Evolutionary conservation across 1,140 invertebrate genomes (phyloP), one percentile per base, ranked within the genome.

Genomic region (Drosophila sechellia): DNA sequence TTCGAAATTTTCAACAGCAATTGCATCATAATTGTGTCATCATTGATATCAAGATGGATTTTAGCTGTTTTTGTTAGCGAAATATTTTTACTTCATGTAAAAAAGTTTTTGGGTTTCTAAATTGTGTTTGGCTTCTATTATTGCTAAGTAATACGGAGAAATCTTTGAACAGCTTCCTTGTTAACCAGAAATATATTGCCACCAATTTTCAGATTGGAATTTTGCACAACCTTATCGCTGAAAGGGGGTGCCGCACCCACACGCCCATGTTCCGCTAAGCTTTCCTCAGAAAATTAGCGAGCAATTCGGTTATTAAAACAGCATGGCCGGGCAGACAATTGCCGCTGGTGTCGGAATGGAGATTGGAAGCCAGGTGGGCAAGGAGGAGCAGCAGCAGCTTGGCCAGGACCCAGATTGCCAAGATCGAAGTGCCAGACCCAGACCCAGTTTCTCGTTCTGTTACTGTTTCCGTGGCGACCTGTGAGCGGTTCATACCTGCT

Each of bases 231-330:
- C 45, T 13, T 65, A 77, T 68, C 76, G 39, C 59, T 59, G 59
- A 27, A 27, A 4, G 17, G 15, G 15, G 45, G n/a, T 22, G 48
- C 42, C 40, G 54, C 66, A 71, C 79, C 79, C 75, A 78, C 65
- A 66, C 48, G 66, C 66, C 77, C 12, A 40, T 74, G 61, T 53
- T 39, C 12, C 12, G 12, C 35, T 66, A 12, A 77, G 54, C 64
- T 80, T 81, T 86, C 45, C 56, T 64, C 34, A 8, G 13, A 54
- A 87, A 87, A 87, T 87, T 76, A 87, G 71, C 76, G 52, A 52
- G 31, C 71, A 83, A 87, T 87, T 87, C 83, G 84, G 84, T 83
- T 87, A 87, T 87, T 87, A 87, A 86, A 79, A 83, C 58, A n/a
- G 61, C 69, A 49, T 77, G 49, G 13, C 22, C 56, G 17, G 34